phyloP scores from a whole-genome alignment of 2,113 vertebrate genomes.

The Pantherophis guttatus region DNA sequence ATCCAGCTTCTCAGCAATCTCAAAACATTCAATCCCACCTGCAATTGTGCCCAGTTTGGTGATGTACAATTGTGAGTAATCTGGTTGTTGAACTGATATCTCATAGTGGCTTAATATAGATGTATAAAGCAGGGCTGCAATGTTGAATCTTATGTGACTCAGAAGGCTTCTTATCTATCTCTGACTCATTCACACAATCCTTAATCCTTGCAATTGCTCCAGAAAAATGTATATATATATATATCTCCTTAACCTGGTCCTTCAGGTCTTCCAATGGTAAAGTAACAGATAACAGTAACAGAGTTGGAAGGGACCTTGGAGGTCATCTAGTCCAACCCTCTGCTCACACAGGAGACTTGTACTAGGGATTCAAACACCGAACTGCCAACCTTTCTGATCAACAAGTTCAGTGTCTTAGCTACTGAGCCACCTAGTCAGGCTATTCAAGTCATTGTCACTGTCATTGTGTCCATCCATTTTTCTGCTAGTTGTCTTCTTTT shows the following conservation, averaged over 20 bases:
- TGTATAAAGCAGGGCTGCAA: neutral
- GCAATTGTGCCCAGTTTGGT: neutral
- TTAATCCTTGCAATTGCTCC: neutral
- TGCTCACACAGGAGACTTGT: no score
- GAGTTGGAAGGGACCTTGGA: no score
- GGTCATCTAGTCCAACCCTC: no score
- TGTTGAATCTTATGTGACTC: neutral
- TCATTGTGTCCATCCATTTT: neutral
- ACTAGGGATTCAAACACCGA: no score
- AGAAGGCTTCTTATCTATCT: neutral
- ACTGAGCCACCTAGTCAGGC: no score
- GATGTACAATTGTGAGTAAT: neutral
- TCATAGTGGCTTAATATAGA: neutral
- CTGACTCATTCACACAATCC: neutral
- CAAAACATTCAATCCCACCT: neutral
- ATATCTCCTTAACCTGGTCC: neutral
- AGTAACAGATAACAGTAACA: neutral
- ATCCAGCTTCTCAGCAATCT: neutral
- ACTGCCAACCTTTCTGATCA: no score
- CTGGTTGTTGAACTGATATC: neutral
- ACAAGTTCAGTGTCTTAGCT: no score
- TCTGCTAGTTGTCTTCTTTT: neutral
- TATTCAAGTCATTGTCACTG: neutral
- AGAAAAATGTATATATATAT: neutral
- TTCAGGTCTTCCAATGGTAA: neutral